A percentile compares a stretch with the other conserved stretches of the same genome.
Conservation (phyloP, 1,140 invertebrate genomes). For the Neodiprion lecontei region DNA sequence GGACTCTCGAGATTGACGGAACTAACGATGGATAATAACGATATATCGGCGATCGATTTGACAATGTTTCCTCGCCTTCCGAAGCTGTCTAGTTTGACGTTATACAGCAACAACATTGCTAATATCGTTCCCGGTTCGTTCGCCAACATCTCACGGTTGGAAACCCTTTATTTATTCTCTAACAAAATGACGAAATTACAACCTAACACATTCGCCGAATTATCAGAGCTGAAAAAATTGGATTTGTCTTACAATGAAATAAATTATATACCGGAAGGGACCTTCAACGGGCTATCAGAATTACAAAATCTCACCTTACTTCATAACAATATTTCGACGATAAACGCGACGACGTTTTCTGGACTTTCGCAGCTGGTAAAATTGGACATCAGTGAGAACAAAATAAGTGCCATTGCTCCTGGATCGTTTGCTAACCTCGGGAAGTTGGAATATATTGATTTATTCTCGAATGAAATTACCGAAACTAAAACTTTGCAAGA, state of each 20-base stretch:
- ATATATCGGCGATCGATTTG: constrained; percentile 17
- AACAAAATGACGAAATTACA: constrained; percentile 23
- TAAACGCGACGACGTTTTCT: background rate
- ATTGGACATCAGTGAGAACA: too few species aligned
- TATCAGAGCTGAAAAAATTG: constrained; percentile 26
- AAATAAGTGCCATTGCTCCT: too few species aligned
- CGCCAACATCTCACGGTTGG: constrained; percentile 14
- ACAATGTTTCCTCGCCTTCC: constrained; percentile 19
- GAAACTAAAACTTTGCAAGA: too few species aligned
- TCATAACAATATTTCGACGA: constrained; percentile 22
- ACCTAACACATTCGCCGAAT: constrained; percentile 13
- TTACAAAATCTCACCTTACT: constrained; percentile 24
- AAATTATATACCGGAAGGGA: constrained; percentile 1
- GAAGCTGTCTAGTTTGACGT: constrained; percentile 21
- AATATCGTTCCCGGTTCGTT: constrained; percentile 21
- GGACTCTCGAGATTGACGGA: constrained; percentile 17
- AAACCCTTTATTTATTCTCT: constrained; percentile 21
- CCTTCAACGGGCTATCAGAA: constrained; percentile 23
- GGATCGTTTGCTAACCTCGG: too few species aligned
- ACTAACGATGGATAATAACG: constrained; percentile 28
- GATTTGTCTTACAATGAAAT: constrained; percentile 28
- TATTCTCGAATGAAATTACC: too few species aligned
- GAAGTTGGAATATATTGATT: too few species aligned
- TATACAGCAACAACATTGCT: constrained; percentile 31
- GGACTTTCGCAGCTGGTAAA: too few species aligned